phyloP scores from a whole-genome alignment of 2,113 vertebrate genomes.

The Catagonus wagneri region DNA sequence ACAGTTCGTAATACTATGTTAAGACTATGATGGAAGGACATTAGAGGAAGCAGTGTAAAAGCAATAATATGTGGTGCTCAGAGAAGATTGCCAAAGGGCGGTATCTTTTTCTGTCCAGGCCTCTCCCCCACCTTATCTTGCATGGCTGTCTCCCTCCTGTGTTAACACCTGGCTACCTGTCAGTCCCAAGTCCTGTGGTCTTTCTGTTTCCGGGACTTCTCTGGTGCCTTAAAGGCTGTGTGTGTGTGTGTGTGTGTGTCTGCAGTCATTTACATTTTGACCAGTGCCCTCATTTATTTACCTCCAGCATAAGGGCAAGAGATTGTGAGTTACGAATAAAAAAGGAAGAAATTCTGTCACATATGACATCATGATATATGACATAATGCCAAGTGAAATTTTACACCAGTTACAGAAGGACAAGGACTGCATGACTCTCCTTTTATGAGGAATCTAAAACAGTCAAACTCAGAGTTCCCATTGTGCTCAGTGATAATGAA shows the following conservation, averaged over 20 bases:
- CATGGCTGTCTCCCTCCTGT: neutral
- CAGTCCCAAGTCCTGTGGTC: neutral
- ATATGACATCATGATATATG: neutral
- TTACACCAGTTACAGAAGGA: neutral
- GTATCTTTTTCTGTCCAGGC: neutral
- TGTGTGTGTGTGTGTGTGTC: neutral
- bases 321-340: neutral
- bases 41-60: neutral
- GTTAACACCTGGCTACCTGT: neutral
- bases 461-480: neutral
- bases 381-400: neutral
- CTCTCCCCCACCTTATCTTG: neutral
- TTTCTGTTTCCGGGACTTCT: neutral
- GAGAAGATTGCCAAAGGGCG: neutral
- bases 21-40: neutral
- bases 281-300: constrained; percentile 35
- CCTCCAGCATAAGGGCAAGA: neutral
- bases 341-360: neutral
- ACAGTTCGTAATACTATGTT: neutral
- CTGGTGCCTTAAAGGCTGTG: neutral
- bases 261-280: constrained; percentile 30
- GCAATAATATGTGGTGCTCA: neutral
- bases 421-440: neutral
- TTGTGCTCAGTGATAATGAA: no score
- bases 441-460: neutral